phyloP scores from a whole-genome alignment of 2,888 invertebrate species.

The Macrosiphum euphorbiae region DNA sequence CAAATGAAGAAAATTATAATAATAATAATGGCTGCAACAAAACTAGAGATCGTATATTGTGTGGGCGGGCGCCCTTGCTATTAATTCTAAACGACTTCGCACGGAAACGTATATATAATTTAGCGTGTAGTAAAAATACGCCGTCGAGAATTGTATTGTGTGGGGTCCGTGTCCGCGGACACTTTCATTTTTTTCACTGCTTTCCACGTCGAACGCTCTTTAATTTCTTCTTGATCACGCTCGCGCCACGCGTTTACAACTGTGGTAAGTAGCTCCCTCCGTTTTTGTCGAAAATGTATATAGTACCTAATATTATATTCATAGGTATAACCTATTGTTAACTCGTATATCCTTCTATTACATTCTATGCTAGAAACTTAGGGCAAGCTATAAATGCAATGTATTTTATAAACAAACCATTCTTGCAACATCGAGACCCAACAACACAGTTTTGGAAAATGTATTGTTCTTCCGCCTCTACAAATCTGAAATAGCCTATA shows the following conservation, averaged over 20 bases:
- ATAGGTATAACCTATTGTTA: neutral
- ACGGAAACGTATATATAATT: conserved; percentile 34
- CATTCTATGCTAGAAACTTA: neutral
- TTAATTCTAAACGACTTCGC: conserved; percentile 37
- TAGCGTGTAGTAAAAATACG: conserved; percentile 12
- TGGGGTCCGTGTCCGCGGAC: neutral
- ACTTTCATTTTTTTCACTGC: conserved; percentile 53
- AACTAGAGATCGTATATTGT: conserved; percentile 27
- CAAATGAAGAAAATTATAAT: neutral
- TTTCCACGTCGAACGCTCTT: conserved; percentile 29
- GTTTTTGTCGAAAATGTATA: neutral
- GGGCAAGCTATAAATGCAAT: neutral
- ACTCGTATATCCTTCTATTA: neutral
- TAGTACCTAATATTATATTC: neutral
- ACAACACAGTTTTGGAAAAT: neutral
- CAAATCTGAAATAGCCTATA: neutral
- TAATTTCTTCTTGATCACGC: conserved; percentile 4
- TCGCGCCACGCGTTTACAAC: neutral
- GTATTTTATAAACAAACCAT: neutral
- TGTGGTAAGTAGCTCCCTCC: neutral
- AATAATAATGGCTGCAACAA: neutral
- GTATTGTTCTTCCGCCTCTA: neutral
- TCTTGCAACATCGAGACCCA: neutral
- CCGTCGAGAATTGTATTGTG: conserved; percentile 25
- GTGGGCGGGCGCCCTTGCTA: neutral